Evolutionary conservation across 2,113 vertebrate genomes (phyloP).

Genomic region (Nibea albiflora): DNA sequence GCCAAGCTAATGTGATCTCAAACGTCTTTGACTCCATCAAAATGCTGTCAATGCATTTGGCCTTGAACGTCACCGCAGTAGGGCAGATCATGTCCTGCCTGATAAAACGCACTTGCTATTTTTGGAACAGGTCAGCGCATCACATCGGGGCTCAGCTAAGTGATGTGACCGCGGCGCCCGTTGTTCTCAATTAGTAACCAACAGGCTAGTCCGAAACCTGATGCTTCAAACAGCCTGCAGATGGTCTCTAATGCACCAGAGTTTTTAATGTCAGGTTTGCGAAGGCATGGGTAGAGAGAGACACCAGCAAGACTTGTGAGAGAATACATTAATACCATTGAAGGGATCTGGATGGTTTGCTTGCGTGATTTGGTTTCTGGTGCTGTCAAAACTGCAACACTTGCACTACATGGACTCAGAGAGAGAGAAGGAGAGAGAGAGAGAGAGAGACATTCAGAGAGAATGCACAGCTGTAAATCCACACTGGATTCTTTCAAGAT

Average conservation of each 20-base stretch:
- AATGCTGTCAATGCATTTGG: neutral
- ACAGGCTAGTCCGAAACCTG: neutral
- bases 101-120: neutral
- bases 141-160: constrained; percentile 15
- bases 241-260: constrained; percentile 32
- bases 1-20: neutral
- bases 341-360: constrained; percentile 40
- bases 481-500: constrained; percentile 36
- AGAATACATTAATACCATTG: constrained; percentile 51
- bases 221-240: constrained; percentile 2
- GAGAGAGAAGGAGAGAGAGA: constrained; percentile 19
- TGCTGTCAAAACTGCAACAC: constrained; percentile 47
- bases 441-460: constrained; percentile 36
- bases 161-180: constrained; percentile 7
- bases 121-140: constrained; percentile 21
- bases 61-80: constrained; percentile 3
- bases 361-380: constrained; percentile 35
- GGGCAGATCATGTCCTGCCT: constrained; percentile 4
- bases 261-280: constrained; percentile 46
- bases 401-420: constrained; percentile 15
- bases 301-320: constrained; percentile 39
- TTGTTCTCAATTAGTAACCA: constrained; percentile 42
- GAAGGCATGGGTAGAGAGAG: constrained; percentile 23
- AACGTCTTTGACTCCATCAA: neutral
- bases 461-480: constrained; percentile 31